phyloP scores from a whole-genome alignment of 2,888 invertebrate genomes.

The Sinelater perroti region DNA sequence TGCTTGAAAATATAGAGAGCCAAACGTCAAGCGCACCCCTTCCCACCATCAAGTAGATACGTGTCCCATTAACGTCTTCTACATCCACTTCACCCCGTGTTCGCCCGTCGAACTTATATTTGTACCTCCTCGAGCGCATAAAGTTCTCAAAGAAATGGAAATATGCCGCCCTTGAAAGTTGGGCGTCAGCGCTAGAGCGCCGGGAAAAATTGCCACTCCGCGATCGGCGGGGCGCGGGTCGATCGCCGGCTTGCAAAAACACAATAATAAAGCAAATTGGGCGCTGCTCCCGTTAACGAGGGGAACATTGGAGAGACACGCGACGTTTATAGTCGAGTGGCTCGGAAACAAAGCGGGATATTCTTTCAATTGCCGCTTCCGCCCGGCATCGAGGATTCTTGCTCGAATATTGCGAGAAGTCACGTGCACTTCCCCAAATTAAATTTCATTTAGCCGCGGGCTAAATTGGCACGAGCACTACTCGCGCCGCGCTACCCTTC shows the following conservation, averaged over 20 bases:
- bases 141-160: constrained; percentile 17
- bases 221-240: too few relatives aligned
- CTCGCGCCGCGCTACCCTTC: neutral
- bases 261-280: constrained; percentile 20
- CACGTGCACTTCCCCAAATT: constrained; percentile 34
- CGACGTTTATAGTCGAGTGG: constrained; percentile 32
- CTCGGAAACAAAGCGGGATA: constrained; percentile 31
- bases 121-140: constrained; percentile 7
- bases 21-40: too few relatives aligned
- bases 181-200: too few relatives aligned
- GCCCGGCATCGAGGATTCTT: constrained; percentile 23
- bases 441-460: constrained; percentile 31
- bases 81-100: constrained; percentile 27
- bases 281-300: constrained; percentile 26
- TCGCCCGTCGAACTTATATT: constrained; percentile 17
- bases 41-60: constrained; percentile 30
- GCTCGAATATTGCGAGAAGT: constrained; percentile 32
- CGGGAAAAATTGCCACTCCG: too few relatives aligned
- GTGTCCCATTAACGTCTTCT: constrained; percentile 30
- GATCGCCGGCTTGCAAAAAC: too few relatives aligned
- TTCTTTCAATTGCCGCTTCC: constrained; percentile 33
- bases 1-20: too few relatives aligned
- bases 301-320: constrained; percentile 29
- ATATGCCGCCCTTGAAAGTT: too few relatives aligned
- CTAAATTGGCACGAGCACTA: constrained; percentile 24